These are phyloP conservation scores for Andrena bicolor DNA, from an alignment of 2,888 invertebrate genomes.

Conservation along the genomic window DNA sequence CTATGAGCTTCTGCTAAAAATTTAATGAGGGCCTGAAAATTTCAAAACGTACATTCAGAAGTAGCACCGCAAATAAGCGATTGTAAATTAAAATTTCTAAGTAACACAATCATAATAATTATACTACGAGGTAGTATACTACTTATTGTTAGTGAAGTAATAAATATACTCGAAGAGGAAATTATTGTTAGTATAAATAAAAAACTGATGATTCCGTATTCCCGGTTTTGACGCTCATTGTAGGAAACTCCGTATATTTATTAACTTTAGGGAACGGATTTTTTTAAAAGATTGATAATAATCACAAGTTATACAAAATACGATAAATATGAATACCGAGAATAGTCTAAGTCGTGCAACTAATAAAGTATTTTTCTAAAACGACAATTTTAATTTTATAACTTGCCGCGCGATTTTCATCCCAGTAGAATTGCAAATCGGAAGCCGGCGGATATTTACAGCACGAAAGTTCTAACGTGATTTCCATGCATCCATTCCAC, in stretches of 20 bases:
- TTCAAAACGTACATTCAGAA: neutral
- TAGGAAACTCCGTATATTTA: too few species aligned
- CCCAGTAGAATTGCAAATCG: conserved; percentile 94
- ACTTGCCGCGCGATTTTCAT: conserved; percentile 93
- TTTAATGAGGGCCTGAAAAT: conserved; percentile 90
- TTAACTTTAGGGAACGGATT: too few species aligned
- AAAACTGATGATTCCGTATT: too few species aligned
- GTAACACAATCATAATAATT: too few species aligned
- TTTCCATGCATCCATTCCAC: conserved; percentile 97
- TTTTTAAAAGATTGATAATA: too few species aligned
- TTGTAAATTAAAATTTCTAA: neutral
- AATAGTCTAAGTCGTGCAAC: neutral
- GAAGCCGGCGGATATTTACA: conserved; percentile 96
- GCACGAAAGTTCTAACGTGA: conserved; percentile 97
- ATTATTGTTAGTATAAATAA: too few species aligned
- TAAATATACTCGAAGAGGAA: too few species aligned
- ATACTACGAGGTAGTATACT: too few species aligned
- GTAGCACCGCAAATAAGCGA: neutral
- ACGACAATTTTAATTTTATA: neutral
- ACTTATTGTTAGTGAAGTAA: too few species aligned
- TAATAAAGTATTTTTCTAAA: neutral
- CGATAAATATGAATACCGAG: too few species aligned
- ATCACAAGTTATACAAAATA: neutral
- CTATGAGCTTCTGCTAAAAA: conserved; percentile 94
- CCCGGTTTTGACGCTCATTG: too few species aligned